These are phyloP conservation scores for Podocnemis expansa DNA, from an alignment of 2,113 vertebrate species.

Conservation along the genomic window DNA sequence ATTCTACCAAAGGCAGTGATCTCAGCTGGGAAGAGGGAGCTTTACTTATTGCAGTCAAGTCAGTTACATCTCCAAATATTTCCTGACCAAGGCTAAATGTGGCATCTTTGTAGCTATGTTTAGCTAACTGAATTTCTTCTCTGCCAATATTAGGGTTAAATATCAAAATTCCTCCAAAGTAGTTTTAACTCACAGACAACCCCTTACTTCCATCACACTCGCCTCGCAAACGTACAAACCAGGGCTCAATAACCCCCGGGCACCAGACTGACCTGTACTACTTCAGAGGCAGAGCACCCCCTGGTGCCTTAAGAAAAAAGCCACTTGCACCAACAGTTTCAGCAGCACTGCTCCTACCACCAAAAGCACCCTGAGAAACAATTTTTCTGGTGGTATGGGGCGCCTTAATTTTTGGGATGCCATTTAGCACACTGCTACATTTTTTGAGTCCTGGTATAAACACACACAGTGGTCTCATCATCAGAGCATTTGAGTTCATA, in stretches of 20 bases:
- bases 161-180: neutral
- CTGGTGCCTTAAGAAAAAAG: too few species aligned
- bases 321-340: too few species aligned
- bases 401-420: too few species aligned
- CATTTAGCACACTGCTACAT: too few species aligned
- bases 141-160: slow-evolving; percentile 29
- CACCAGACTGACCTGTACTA: too few species aligned
- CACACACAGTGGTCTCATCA: accelerated
- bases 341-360: too few species aligned
- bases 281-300: too few species aligned
- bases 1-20: neutral
- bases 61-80: neutral
- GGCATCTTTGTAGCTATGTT: neutral
- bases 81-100: neutral
- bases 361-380: too few species aligned
- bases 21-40: neutral
- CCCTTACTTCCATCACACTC: neutral
- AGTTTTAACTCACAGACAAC: neutral
- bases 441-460: too few species aligned
- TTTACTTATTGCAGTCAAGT: neutral
- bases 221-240: neutral
- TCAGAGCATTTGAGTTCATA: neutral
- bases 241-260: too few species aligned
- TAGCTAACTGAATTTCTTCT: neutral
- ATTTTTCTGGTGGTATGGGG: too few species aligned